Evolutionary conservation across 1,140 invertebrate species (phyloP).

Genomic region (Ladona fulva): DNA sequence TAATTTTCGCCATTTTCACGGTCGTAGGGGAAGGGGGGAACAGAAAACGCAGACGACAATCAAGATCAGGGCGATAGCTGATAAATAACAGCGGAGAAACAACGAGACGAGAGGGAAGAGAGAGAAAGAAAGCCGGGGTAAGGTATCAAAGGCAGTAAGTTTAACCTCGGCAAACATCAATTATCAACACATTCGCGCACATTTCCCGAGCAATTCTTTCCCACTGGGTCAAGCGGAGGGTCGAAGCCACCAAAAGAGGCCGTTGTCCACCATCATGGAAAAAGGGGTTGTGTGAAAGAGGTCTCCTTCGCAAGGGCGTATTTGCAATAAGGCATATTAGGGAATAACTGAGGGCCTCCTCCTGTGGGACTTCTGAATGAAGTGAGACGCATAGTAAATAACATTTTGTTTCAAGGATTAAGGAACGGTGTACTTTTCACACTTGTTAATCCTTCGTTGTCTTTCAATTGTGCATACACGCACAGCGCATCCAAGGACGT

Average conservation of each 20-base stretch:
- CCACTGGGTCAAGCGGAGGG: neutral
- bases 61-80: slow-evolving; percentile 7
- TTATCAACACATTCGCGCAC: neutral
- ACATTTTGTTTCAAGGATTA: no score
- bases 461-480: no score
- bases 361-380: no score
- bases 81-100: slow-evolving; percentile 1
- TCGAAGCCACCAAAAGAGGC: neutral
- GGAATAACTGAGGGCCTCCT: no score
- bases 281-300: neutral
- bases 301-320: no score
- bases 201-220: neutral
- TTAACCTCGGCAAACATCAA: neutral
- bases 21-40: neutral
- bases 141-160: slow-evolving; percentile 5
- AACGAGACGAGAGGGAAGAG: neutral
- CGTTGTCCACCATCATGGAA: neutral
- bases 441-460: no score
- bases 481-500: no score
- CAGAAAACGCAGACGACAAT: neutral
- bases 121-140: neutral
- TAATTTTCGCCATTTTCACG: neutral
- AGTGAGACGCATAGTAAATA: no score
- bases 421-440: no score
- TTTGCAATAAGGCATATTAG: no score